Evolutionary conservation across 1,140 invertebrate genomes (phyloP), one percentile per base, ranked within the genome.

Genomic region (Papilio polyxenes): DNA sequence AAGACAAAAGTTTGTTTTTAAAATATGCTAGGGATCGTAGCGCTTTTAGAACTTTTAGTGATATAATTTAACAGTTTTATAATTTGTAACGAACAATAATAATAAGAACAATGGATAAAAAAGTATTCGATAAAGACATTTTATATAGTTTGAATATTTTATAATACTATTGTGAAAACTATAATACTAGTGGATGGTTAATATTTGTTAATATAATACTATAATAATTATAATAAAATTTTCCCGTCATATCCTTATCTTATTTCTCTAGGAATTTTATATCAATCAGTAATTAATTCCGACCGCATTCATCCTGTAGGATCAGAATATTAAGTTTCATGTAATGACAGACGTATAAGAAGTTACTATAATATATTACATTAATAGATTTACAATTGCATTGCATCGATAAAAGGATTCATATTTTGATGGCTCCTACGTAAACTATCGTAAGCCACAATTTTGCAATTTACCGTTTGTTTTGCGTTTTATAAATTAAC

Each of bases 211-310:
- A 6, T 59, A 59, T 20, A 59, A 20, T 59, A 1, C n/a, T 44
- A 6, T 44, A 51, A 51, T 11, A 51, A 51, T 17, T 2, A 10
- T 65, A 31, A 31, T 31, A 65, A 31, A 31, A 8, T 31, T 65
- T 65, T 15, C 37, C 31, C 13, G 65, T 15, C 62, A 65, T 65
- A 23, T 65, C 62, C 62, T 31, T 40, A 40, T 72, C 4, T 72
- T 72, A 40, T 37, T 37, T 37, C 31, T 37, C 65, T 37, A 37
- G 65, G 65, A 72, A 72, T 72, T 72, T 72, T 72, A 72, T 72
- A 11, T 9, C 23, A 23, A 37, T 37, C 65, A 72, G 65, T 72
- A 72, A 72, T 17, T 37, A 72, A 72, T 37, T 72, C 65, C 31
- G 65, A 72, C 65, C 65, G 13, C 65, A 72, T 37, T 17, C 65